phyloP scores from a whole-genome alignment of 1,140 invertebrate species.

The Mamestra configurata region DNA sequence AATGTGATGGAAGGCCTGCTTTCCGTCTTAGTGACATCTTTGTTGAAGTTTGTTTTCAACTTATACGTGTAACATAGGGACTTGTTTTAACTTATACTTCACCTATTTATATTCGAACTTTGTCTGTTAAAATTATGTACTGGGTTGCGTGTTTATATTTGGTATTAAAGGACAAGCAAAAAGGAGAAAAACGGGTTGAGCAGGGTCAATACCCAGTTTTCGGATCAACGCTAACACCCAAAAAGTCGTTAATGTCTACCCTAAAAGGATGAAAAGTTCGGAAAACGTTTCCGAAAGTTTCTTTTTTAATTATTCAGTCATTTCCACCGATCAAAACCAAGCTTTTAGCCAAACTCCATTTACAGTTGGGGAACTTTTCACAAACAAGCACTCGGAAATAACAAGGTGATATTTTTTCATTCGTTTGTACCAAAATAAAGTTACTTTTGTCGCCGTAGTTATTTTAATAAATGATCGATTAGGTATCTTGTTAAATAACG shows the following conservation, averaged over 20 bases:
- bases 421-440: no score
- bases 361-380: conserved; percentile 16
- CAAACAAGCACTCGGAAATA: not conserved
- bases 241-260: not conserved
- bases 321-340: not conserved
- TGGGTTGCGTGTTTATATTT: not conserved
- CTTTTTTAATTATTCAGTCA: conserved; percentile 30
- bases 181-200: not conserved
- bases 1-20: not conserved
- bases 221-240: not conserved
- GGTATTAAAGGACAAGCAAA: not conserved
- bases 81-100: no score
- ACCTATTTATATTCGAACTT: no score
- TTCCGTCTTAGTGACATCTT: not conserved
- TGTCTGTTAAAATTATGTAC: no score
- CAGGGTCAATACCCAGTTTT: not conserved
- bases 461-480: no score
- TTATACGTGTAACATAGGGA: not conserved
- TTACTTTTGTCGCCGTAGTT: no score
- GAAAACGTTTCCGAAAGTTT: not conserved
- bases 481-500: no score
- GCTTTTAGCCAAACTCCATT: conserved; percentile 21
- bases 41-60: conserved; percentile 1
- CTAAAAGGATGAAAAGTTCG: conserved; percentile 2
- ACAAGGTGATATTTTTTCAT: not conserved